Evolutionary conservation across 2,888 invertebrate species (phyloP).

Genomic region (Koerneria pararmatus): DNA sequence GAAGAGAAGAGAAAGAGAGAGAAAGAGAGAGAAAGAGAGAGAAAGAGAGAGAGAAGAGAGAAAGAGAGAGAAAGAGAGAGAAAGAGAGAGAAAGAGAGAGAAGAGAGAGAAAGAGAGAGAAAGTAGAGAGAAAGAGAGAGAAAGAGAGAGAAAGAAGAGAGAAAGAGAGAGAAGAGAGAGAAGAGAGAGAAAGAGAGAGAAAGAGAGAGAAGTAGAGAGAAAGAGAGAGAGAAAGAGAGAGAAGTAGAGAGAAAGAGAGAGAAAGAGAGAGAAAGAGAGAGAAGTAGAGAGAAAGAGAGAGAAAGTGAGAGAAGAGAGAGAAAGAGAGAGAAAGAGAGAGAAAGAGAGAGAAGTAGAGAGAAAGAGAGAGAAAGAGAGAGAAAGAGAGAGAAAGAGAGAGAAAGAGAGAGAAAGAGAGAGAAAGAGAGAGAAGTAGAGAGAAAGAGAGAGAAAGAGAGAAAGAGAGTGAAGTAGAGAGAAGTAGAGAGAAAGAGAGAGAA

Average conservation of each 20-base stretch:
- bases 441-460: too few species aligned
- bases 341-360: too few species aligned
- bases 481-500: too few species aligned
- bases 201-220: too few species aligned
- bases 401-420: conserved; percentile 15
- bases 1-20: neutral
- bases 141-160: neutral
- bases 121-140: too few species aligned
- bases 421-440: too few species aligned
- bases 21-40: neutral
- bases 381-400: conserved; percentile 23
- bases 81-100: too few species aligned
- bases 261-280: too few species aligned
- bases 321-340: conserved; percentile 25
- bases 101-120: too few species aligned
- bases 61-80: neutral
- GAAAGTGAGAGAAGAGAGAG: too few species aligned
- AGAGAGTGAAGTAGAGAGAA: too few species aligned
- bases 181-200: conserved; percentile 9
- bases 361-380: neutral
- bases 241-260: too few species aligned
- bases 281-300: conserved; percentile 17
- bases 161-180: conserved; percentile 17
- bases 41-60: neutral
- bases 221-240: conserved; percentile 13